phyloP scores from a whole-genome alignment of 2,888 invertebrate species.

The Polyploca ridens region DNA sequence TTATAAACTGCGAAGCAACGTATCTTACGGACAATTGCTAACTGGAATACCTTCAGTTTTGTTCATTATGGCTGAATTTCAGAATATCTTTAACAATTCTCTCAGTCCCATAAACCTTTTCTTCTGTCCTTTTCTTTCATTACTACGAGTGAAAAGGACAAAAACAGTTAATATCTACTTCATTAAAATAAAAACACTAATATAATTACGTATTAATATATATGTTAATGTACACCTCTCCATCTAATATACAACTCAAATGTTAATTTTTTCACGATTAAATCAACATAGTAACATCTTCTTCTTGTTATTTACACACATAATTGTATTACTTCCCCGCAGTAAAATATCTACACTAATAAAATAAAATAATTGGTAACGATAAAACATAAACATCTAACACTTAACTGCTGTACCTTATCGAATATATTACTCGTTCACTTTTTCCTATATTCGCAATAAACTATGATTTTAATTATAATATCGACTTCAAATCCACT shows the following conservation, averaged over 20 bases:
- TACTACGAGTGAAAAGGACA: constrained; percentile 12
- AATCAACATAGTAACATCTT: too few species aligned
- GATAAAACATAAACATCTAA: background rate
- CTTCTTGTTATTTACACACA: background rate
- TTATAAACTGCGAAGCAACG: background rate
- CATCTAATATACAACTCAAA: background rate
- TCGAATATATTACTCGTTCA: background rate
- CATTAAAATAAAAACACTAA: background rate
- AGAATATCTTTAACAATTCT: constrained; percentile 14
- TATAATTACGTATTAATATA: background rate
- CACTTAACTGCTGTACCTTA: background rate
- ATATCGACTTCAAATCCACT: too few species aligned
- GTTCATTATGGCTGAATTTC: constrained; percentile 11
- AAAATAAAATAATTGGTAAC: constrained; percentile 6
- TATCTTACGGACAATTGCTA: background rate
- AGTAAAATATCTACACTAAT: background rate
- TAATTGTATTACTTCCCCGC: background rate
- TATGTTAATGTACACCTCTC: background rate
- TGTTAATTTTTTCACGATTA: background rate
- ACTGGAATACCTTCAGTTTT: constrained; percentile 6
- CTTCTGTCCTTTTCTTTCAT: constrained; percentile 14
- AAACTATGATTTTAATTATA: background rate
- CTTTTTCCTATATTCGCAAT: background rate
- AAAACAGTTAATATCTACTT: constrained; percentile 7
- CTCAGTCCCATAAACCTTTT: constrained; percentile 14